Evolutionary conservation across 2,888 invertebrate species (phyloP).

Genomic region (Nymphalis polychloros): DNA sequence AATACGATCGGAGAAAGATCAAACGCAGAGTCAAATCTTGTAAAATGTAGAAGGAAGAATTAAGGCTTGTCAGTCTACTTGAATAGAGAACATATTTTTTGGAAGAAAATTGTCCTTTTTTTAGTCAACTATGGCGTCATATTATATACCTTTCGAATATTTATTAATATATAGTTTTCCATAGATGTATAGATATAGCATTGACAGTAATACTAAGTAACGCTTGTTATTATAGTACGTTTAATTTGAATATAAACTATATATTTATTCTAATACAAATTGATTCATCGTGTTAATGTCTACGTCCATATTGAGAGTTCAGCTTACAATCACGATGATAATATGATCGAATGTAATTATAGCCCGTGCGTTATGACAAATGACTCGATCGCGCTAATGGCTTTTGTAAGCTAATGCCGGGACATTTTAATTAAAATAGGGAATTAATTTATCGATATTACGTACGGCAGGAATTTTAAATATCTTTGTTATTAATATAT

Average conservation of each 20-base stretch:
- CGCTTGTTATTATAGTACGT: not conserved
- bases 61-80: too few species aligned
- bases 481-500: not conserved
- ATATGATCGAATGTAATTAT: slow-evolving; percentile 31
- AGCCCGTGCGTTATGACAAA: slow-evolving; percentile 33
- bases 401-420: slow-evolving; percentile 27
- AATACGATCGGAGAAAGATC: too few species aligned
- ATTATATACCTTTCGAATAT: too few species aligned
- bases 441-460: slow-evolving; percentile 23
- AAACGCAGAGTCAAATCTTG: too few species aligned
- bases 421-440: slow-evolving; percentile 31
- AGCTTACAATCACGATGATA: slow-evolving; percentile 20
- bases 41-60: too few species aligned
- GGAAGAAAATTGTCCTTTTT: too few species aligned
- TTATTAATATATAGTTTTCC: too few species aligned
- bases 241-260: not conserved
- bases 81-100: too few species aligned
- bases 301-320: slow-evolving; percentile 28
- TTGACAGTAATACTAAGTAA: not conserved
- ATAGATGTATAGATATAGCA: not conserved
- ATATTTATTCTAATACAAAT: slow-evolving; percentile 16
- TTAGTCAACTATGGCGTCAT: too few species aligned
- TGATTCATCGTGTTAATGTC: slow-evolving; percentile 34
- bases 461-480: slow-evolving; percentile 9
- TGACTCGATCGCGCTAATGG: slow-evolving; percentile 33